A percentile compares a stretch with the other conserved stretches of the same genome.
phyloP scores from a whole-genome alignment of 2,797 vertebrate species.

The Acropternis orthonyx region DNA sequence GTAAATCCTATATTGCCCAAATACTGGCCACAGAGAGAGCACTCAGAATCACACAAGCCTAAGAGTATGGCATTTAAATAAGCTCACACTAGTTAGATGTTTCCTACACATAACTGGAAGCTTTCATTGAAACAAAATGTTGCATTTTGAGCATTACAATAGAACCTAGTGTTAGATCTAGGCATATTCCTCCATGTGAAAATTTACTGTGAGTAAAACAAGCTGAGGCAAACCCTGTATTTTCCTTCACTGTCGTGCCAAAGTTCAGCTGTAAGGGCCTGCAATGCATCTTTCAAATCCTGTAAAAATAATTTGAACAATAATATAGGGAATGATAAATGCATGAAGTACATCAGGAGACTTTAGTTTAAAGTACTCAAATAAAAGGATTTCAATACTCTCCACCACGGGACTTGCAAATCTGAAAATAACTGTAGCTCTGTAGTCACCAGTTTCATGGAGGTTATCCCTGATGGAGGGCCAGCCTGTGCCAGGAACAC shows the following conservation, averaged over 20 bases:
- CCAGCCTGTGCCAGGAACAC: neutral
- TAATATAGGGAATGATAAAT: neutral
- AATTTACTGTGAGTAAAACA: constrained; percentile 24
- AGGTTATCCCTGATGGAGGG: neutral
- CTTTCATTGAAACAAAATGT: constrained; percentile 14
- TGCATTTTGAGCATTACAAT: neutral
- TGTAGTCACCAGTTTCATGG: neutral
- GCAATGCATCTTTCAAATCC: neutral
- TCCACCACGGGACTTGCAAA: neutral
- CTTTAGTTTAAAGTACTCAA: neutral
- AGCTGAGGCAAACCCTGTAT: neutral
- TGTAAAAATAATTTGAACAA: neutral
- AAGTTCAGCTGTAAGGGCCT: constrained; percentile 13
- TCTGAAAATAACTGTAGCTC: neutral
- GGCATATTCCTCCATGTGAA: neutral
- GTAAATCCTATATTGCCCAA: constrained; percentile 12
- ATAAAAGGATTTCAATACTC: neutral
- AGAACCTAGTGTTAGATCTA: neutral
- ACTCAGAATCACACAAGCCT: neutral
- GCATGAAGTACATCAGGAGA: neutral
- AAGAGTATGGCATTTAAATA: neutral
- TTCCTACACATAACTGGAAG: constrained; percentile 1
- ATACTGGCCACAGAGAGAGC: neutral
- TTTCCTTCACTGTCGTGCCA: neutral
- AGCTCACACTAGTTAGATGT: neutral